Evolutionary conservation across 2,888 invertebrate species (phyloP), one percentile per base, ranked within the genome.

Genomic region (Azorinus chamasolen): DNA sequence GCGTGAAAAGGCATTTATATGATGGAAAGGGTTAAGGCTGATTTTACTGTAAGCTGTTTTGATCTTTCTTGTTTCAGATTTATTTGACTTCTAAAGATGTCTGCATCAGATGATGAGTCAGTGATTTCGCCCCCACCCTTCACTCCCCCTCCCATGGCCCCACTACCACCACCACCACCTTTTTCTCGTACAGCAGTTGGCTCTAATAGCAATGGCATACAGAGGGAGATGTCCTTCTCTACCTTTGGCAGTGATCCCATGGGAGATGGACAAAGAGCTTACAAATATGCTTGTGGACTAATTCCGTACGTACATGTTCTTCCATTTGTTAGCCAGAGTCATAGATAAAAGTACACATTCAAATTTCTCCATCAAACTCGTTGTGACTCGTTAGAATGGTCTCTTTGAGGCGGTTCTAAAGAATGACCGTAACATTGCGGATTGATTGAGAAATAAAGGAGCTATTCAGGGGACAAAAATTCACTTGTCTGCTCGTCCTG

Each of bases 231-330:
- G 32, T 41, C 66, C 37, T 68, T 51, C 55, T 39, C 73, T 18
- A 54, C 65, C 63, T 50, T 66, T 39, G 54, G 54, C 25, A 59
- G 61, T 62, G 78, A 75, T 24, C 77, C 80, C 50, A 54, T 64
- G 45, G 58, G 76, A 50, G 79, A 66, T 73, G 79, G 85, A 32
- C 58, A 72, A 63, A 48, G 72, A 25, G 81, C 81, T 20, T 81
- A 74, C 32, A 77, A 55, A 53, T 81, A 81, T 71, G 81, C 81
- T n/a, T 59, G 74, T 14, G 68, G 77, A 51, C 66, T 70, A 39
- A 70, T 80, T 25, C 77, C 79, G 83, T 82, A 77, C 72, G 81
- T 77, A 32, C 10, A 32, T n/a, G n/a, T n/a, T n/a, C n/a, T n/a
- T n/a, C n/a, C n/a, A n/a, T n/a, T n/a, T n/a, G n/a, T n/a, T n/a